A percentile compares a stretch with the other conserved stretches of the same genome.
These are phyloP conservation scores for Pentamera pediparva DNA, from an alignment of 53 echinoderm and acorn worm species.

Conservation along the genomic window DNA sequence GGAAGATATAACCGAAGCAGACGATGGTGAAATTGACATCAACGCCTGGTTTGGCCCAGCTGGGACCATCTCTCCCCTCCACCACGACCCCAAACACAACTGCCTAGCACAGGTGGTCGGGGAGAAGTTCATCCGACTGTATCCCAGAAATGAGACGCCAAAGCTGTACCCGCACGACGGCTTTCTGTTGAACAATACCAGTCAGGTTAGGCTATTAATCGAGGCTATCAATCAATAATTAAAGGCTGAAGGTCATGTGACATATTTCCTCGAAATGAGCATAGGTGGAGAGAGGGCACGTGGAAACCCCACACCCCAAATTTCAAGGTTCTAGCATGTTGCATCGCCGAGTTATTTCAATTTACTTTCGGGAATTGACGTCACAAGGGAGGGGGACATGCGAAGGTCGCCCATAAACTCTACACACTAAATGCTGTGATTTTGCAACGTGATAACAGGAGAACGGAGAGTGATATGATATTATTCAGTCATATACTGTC, in stretches of 20 bases:
- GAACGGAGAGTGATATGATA: too few relatives aligned
- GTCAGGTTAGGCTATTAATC: conserved; percentile 58
- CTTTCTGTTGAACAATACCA: conserved; percentile 75
- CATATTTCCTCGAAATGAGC: too few relatives aligned
- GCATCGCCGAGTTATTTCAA: too few relatives aligned
- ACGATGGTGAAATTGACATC: conserved; percentile 78
- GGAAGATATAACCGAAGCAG: not conserved
- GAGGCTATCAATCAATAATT: not conserved
- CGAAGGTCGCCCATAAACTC: too few relatives aligned
- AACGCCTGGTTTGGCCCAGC: conserved; percentile 98
- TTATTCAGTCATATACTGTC: too few relatives aligned
- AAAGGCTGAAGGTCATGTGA: not conserved
- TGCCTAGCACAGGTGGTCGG: conserved; percentile 89
- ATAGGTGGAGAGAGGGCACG: too few relatives aligned
- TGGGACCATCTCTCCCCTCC: conserved; percentile 86
- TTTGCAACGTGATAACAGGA: too few relatives aligned
- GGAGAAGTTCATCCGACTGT: conserved; percentile 76
- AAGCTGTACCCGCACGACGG: conserved; percentile 68
- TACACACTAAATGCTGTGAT: too few relatives aligned
- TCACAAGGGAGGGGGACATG: too few relatives aligned
- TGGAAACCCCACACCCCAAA: too few relatives aligned
- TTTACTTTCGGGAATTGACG: too few relatives aligned
- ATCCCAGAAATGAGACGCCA: conserved; percentile 52
- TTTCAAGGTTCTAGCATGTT: too few relatives aligned
- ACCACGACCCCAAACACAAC: conserved; percentile 95